Evolutionary conservation across 2,888 invertebrate species (phyloP).

Genomic region (Drosophila colorata): DNA sequence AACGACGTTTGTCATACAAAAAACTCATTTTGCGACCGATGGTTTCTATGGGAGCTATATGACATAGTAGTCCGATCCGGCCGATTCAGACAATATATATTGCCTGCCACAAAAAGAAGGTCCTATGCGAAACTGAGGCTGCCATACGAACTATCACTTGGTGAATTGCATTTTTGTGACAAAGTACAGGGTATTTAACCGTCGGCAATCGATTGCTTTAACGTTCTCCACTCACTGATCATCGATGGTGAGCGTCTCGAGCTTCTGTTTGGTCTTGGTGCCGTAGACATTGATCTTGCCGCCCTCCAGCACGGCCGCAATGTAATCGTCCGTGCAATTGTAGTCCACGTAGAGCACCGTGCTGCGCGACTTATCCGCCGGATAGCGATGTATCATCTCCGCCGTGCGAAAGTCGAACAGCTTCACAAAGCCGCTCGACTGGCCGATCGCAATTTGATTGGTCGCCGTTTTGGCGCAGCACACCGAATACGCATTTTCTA

Average conservation of each 20-base stretch:
- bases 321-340: slow-evolving; percentile 83
- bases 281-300: slow-evolving; percentile 83
- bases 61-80: no score
- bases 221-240: slow-evolving; percentile 68
- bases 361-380: slow-evolving; percentile 75
- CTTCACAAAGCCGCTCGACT: slow-evolving; percentile 82
- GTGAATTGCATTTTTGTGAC: no score
- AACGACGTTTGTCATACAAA: no score
- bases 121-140: no score
- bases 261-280: slow-evolving; percentile 82
- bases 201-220: no score
- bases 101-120: no score
- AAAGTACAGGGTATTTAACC: no score
- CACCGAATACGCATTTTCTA: slow-evolving; percentile 82
- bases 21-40: no score
- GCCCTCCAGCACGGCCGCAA: slow-evolving; percentile 83
- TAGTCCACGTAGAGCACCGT: slow-evolving; percentile 83
- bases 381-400: slow-evolving; percentile 79
- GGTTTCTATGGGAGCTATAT: no score
- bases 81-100: no score
- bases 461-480: slow-evolving; percentile 81
- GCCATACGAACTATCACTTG: no score
- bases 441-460: slow-evolving; percentile 83
- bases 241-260: slow-evolving; percentile 81
- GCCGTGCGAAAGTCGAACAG: slow-evolving; percentile 80